These are phyloP conservation scores for Onychomys arenicola DNA, from an alignment of 2,797 vertebrate genomes.

Conservation along the genomic window DNA sequence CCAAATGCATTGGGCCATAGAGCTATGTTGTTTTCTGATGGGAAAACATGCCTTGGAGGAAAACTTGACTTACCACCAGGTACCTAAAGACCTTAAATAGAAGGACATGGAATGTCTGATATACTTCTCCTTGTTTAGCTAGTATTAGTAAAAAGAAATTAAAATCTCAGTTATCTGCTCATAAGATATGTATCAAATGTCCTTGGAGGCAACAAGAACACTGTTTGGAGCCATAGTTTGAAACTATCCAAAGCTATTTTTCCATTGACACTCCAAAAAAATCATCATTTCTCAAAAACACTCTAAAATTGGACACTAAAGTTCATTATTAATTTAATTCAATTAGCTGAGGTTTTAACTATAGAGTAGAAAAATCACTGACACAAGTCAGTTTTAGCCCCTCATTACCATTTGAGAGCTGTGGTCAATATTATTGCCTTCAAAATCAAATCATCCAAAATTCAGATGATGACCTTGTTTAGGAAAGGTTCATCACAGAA, in stretches of 20 bases:
- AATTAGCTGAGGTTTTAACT: constrained; percentile 14
- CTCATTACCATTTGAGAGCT: background rate
- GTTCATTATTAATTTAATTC: constrained; percentile 54
- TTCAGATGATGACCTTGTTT: background rate
- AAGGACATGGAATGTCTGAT: background rate
- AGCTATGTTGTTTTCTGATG: background rate
- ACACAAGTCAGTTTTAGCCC: background rate
- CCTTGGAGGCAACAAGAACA: background rate
- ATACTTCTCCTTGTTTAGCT: background rate
- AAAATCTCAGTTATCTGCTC: background rate
- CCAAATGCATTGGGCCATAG: background rate
- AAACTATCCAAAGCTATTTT: constrained; percentile 15
- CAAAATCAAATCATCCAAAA: background rate
- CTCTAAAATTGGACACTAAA: constrained; percentile 25
- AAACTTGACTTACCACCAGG: background rate
- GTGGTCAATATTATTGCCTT: background rate
- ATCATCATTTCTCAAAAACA: constrained; percentile 57
- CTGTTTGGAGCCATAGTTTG: background rate
- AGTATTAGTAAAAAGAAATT: background rate
- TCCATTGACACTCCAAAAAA: background rate
- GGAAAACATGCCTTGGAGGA: background rate
- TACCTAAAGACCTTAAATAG: background rate
- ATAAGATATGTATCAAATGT: background rate
- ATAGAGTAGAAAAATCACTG: background rate
- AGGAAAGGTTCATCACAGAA: background rate